Percentiles rank a stretch among this genome's conserved stretches.
Evolutionary conservation across 2,797 vertebrate genomes (phyloP).

Genomic region (Channa striata): DNA sequence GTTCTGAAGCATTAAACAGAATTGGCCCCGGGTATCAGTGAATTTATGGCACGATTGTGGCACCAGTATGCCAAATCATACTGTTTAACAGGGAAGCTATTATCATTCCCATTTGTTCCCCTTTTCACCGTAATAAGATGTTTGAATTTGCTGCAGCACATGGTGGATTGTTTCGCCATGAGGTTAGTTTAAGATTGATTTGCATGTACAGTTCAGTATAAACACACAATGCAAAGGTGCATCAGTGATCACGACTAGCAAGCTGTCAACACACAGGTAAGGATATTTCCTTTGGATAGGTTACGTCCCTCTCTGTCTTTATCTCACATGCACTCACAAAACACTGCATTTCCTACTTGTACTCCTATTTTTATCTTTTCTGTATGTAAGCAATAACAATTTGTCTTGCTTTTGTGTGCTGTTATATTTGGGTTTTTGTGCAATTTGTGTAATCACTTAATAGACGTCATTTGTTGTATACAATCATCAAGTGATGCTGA

Average conservation of each 20-base stretch:
- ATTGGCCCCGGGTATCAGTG: slow-evolving; percentile 54
- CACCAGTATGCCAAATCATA: slow-evolving; percentile 39
- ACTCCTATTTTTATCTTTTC: neutral
- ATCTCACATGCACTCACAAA: slow-evolving; percentile 13
- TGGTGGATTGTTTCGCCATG: neutral
- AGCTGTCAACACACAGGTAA: slow-evolving; percentile 57
- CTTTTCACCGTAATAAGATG: slow-evolving; percentile 16
- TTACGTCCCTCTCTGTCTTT: slow-evolving; percentile 35
- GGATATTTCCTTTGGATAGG: slow-evolving; percentile 42
- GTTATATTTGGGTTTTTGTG: neutral
- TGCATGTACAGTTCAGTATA: slow-evolving; percentile 14
- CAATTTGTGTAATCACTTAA: too few relatives aligned
- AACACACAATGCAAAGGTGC: slow-evolving; percentile 7
- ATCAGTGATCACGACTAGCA: slow-evolving; percentile 39
- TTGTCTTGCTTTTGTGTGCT: neutral
- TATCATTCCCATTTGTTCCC: slow-evolving; percentile 38
- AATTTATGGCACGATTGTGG: slow-evolving; percentile 61
- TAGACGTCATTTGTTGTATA: neutral
- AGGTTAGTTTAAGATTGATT: neutral
- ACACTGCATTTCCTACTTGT: neutral
- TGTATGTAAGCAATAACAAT: neutral
- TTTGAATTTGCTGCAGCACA: slow-evolving; percentile 35
- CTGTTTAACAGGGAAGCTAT: slow-evolving; percentile 52
- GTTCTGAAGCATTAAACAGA: slow-evolving; percentile 73
- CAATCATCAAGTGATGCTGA: neutral